Percentiles rank a stretch among this genome's conserved stretches.
Evolutionary conservation across 2,797 vertebrate genomes (phyloP).

Genomic region (Danio albolineatus): DNA sequence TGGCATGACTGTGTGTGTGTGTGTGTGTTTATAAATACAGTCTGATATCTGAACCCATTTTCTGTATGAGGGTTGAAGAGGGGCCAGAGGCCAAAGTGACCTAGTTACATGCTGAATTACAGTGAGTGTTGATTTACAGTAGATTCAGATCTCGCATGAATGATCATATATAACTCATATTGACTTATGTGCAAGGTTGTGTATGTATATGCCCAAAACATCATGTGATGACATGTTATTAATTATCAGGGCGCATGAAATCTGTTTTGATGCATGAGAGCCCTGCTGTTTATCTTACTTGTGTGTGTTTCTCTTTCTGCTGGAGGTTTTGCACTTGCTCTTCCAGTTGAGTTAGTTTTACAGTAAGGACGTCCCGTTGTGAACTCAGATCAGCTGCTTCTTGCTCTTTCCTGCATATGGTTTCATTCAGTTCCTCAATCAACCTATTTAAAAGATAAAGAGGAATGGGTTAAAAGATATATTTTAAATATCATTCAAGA

Average conservation of each 20-base stretch:
- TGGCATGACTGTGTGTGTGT: constrained; percentile 7
- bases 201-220: neutral
- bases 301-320: constrained; percentile 59
- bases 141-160: neutral
- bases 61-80: constrained; percentile 29
- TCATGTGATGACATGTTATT: neutral
- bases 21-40: constrained; percentile 63
- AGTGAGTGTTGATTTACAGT: neutral
- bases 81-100: constrained; percentile 23
- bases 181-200: neutral
- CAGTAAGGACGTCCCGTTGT: constrained; percentile 71
- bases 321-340: constrained; percentile 63
- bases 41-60: constrained; percentile 58
- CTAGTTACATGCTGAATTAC: constrained; percentile 14
- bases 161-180: constrained; percentile 22
- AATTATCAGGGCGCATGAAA: neutral
- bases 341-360: constrained; percentile 67
- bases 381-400: constrained; percentile 70
- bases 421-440: constrained; percentile 78
- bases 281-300: constrained; percentile 67
- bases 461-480: too few relatives aligned
- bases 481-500: too few relatives aligned
- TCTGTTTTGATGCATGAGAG: neutral
- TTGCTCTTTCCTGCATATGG: constrained; percentile 71
- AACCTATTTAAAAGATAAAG: constrained; percentile 69